Evolutionary conservation across 2,113 vertebrate genomes (phyloP), one percentile per base, ranked within the genome.

Genomic region (Seriola rivoliana): DNA sequence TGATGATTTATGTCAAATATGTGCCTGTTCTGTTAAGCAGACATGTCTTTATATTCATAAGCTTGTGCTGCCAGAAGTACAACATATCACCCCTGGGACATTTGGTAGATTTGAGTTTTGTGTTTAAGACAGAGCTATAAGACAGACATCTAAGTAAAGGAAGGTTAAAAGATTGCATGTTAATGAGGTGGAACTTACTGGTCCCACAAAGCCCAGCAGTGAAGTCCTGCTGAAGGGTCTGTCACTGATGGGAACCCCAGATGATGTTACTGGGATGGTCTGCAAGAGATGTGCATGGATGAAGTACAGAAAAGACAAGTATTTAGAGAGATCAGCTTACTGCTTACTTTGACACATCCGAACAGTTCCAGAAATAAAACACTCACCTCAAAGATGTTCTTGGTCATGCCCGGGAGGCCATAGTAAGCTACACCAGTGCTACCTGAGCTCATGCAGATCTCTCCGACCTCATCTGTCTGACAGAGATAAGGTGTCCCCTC

Each of bases 381-480:
- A 87, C 95, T 8, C 59, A 98, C 98, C 97, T 99, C 97, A 84
- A 99, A 99, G 19, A 97, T 87, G 50, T 95, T 99, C 94, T 97
- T 99, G 60, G 98, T 99, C 95, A 97, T 98, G 34, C 98, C 97
- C 0, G 95, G 96, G 13, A 99, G 95, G 21, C 98, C 98, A 0
- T 97, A 99, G 89, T 99, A 99, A 0, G 98, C 95, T 1, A 96
- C 91, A 0, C 97, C 97, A 0, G 96, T 96, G 34, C 95, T 95
- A 25, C 90, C 84, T 19, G 98, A 99, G 91, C 94, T 96, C 60
- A 99, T 95, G 64, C 98, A 99, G 85, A 99, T 96, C 89, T 99
- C 98, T 73, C 98, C 98, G 57, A 99, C 95, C 82, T 99, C 98
- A 14, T 99, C 98, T 0, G 96, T 97, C 87, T 96, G 97, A 87